Conservation (phyloP, 2,888 invertebrate species). For the Aquatica leii region DNA sequence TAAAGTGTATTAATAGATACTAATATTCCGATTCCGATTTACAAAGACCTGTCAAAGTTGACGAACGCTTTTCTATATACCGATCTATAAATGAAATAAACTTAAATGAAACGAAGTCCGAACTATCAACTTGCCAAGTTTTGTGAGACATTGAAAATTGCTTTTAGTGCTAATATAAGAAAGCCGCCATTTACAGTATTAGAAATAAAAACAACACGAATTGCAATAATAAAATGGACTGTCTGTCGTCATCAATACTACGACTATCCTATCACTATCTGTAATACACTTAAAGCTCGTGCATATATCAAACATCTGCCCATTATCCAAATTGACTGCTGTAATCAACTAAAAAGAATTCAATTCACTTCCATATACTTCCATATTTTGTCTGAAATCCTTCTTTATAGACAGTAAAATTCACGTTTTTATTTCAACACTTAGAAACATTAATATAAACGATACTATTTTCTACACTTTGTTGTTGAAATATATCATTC, state of each 20-base stretch:
- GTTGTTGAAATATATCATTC: too few relatives aligned
- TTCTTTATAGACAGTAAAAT: slow-evolving; percentile 45
- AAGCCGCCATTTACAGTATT: slow-evolving; percentile 50
- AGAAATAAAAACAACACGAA: slow-evolving; percentile 55
- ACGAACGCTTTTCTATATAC: not conserved
- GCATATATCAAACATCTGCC: slow-evolving; percentile 59
- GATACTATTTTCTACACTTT: not conserved
- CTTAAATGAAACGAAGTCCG: not conserved
- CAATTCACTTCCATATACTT: slow-evolving; percentile 56
- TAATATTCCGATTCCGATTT: too few relatives aligned
- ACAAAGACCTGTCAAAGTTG: not conserved
- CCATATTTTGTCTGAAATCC: slow-evolving; percentile 52
- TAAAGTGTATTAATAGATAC: too few relatives aligned
- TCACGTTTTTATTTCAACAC: slow-evolving; percentile 38
- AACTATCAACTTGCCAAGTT: slow-evolving; percentile 26
- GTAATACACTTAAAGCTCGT: slow-evolving; percentile 60
- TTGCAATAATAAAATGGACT: slow-evolving; percentile 58
- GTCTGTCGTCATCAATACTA: slow-evolving; percentile 56
- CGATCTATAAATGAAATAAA: slow-evolving; percentile 1
- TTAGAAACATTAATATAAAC: slow-evolving; percentile 23
- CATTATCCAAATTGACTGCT: slow-evolving; percentile 62
- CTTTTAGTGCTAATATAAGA: slow-evolving; percentile 35
- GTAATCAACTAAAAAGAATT: slow-evolving; percentile 62
- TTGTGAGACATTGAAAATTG: slow-evolving; percentile 23
- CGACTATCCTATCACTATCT: slow-evolving; percentile 56